Evolutionary conservation across 2,888 invertebrate species (phyloP).

Genomic region (Drosophila greeni): DNA sequence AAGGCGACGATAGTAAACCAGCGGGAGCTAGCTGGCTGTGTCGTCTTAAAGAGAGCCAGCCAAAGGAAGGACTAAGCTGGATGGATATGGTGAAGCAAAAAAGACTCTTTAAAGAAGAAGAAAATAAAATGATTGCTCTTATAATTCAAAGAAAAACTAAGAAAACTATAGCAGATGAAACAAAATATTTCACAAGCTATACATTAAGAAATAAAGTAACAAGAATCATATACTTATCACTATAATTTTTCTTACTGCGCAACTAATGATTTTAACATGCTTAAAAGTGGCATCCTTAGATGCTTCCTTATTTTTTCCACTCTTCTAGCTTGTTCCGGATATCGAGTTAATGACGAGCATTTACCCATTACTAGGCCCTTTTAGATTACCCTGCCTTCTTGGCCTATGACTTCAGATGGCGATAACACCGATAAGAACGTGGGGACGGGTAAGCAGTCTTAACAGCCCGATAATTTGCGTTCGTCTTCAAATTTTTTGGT

Average conservation of each 20-base stretch:
- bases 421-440: conserved; percentile 13
- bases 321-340: conserved; percentile 16
- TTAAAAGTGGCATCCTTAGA: neutral
- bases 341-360: conserved; percentile 27
- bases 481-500: conserved; percentile 31
- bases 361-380: conserved; percentile 26
- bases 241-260: neutral
- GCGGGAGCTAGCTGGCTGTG: conserved; percentile 3
- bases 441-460: conserved; percentile 12
- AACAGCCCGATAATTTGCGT: conserved; percentile 60
- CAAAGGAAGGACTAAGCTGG: conserved; percentile 11
- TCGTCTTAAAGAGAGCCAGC: conserved; percentile 17
- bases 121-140: neutral
- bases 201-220: neutral
- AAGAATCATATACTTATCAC: neutral
- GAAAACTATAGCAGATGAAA: neutral
- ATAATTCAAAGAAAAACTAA: conserved; percentile 1
- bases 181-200: neutral
- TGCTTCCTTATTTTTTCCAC: conserved; percentile 2
- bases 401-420: conserved; percentile 8
- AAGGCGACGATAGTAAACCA: conserved; percentile 14
- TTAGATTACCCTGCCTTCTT: conserved; percentile 16
- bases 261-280: conserved; percentile 3
- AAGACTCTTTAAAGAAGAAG: conserved; percentile 10
- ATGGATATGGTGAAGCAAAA: neutral